Evolutionary conservation across 2,113 vertebrate genomes (phyloP), one percentile per base, ranked within the genome.

Genomic region (Thymallus thymallus): DNA sequence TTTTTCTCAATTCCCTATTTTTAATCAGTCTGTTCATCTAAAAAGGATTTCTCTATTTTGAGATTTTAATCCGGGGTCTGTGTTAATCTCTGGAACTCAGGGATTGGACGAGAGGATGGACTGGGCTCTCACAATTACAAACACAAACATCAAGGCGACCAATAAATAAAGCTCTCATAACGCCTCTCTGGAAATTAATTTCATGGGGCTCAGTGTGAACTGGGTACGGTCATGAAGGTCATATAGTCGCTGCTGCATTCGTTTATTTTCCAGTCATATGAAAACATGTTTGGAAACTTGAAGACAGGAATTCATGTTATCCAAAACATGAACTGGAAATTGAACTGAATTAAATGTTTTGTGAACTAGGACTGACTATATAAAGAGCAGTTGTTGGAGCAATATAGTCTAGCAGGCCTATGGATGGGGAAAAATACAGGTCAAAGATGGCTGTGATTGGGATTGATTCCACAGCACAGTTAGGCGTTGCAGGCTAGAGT

Each of bases 11-110:
- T 60, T 60, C 69, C 18, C 20, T 63, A 48, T 87, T 81, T 91
- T 88, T 88, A 89, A 89, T 91, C 89, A 90, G 84, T 82, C 84
- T 79, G 77, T 83, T 82, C 80, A 83, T 89, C 88, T 87, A 83
- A 88, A 90, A 90, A 88, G 87, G 87, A 91, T 92, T 92, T 92
- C 89, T 90, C 88, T 90, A 87, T 91, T 92, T 91, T 85, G 84
- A 90, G 87, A 83, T 86, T 91, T 91, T 92, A 93, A 92, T 92
- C 91, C 91, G 79, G 80, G 60, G 82, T 83, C 78, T 71, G 87
- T 88, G 87, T 88, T 92, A 92, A 93, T 92, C 91, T 92, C 87
- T 88, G 84, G 77, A 84, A 85, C 71, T 78, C 79, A 46, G 83
- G 81, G 89, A 90, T 88, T 89, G 88, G 86, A 82, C 74, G 85